Base-by-base conservation (phyloP, 2,888 invertebrate species). In the Plemyria rubiginata region DNA sequence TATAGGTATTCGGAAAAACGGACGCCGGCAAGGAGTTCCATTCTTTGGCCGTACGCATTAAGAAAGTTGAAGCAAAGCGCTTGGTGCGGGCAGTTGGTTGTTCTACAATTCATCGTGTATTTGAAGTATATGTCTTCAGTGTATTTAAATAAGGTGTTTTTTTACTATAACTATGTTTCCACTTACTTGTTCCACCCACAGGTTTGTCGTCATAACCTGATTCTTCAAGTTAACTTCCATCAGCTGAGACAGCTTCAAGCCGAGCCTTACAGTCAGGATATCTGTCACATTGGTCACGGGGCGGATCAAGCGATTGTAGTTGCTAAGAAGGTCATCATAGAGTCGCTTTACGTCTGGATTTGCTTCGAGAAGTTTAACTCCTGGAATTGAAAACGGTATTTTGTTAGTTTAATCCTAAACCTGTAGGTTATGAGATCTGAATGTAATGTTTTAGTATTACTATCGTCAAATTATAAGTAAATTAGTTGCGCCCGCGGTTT, bases 281-380 rank as follows among this genome's bases (percentile, higher is more conserved):
- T 99, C 98, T 1, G 96, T 96, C 79, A 98, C 98, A 86, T 99
- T 98, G 36, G 96, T 95, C 50, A 99, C 99, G 0, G 99, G 99
- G 60, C 99, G 94, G 67, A 99, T 99, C 56, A 99, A 94, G 49
- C 98, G 95, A 87, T 99, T 99, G 87, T 99, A 99, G 90, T 98
- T 98, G 79, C 97, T 97, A 52, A 99, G 94, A 55, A 99, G 94
- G 85, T 99, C 99, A 85, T 99, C 99, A 84, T 99, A 99, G 0
- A 99, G 95, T 28, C 99, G 94, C 84, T 99, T 98, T 0, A 99
- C 97, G 79, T 98, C 98, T 12, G 98, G 98, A 88, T 98, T 98
- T 0, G 97, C 98, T 89, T 97, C 97, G 0, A 92, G 75, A 1
- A 92, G 79, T 55, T 89, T 92, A 0, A 92, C 88, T 41, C 86